Evolutionary conservation across 92 coral and sea anemone genomes (phyloP).

Genomic region (Galaxea fascicularis): DNA sequence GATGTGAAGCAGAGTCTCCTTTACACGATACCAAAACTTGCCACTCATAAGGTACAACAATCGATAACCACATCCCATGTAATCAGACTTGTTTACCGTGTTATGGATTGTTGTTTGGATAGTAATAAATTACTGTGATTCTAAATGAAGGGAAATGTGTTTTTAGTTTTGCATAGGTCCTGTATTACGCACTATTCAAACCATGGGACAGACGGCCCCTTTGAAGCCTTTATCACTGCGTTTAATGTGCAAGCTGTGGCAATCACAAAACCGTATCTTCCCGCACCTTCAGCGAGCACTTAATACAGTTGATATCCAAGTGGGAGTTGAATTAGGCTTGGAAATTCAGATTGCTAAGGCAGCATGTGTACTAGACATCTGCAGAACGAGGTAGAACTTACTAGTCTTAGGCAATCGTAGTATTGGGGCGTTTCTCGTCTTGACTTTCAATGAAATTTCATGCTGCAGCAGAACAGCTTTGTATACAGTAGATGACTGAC

Average conservation of each 20-base stretch:
- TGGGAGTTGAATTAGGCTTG: constrained; percentile 45
- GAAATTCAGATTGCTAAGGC: constrained; percentile 92
- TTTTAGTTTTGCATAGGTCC: constrained; percentile 81
- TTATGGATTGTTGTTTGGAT: not conserved
- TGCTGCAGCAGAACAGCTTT: too few species aligned
- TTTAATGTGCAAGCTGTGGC: constrained; percentile 88
- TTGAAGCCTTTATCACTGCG: constrained; percentile 81
- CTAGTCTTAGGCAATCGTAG: not conserved
- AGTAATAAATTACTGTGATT: not conserved
- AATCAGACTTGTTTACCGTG: not conserved
- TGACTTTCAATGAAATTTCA: too few species aligned
- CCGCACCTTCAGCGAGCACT: constrained; percentile 86
- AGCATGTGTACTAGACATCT: constrained; percentile 89
- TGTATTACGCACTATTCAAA: constrained; percentile 80
- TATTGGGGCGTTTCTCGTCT: too few species aligned
- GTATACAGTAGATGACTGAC: too few species aligned
- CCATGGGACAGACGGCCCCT: constrained; percentile 69
- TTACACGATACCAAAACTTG: constrained; percentile 86
- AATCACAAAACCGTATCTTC: constrained; percentile 85
- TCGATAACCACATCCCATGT: not conserved
- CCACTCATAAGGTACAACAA: constrained; percentile 83
- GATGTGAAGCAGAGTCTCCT: constrained; percentile 75
- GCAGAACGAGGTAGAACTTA: constrained; percentile 72
- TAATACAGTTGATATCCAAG: constrained; percentile 57
- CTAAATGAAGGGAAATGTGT: not conserved